Base-by-base conservation (phyloP, 2,797 vertebrate species). In the Gymnopithys bicolor region DNA sequence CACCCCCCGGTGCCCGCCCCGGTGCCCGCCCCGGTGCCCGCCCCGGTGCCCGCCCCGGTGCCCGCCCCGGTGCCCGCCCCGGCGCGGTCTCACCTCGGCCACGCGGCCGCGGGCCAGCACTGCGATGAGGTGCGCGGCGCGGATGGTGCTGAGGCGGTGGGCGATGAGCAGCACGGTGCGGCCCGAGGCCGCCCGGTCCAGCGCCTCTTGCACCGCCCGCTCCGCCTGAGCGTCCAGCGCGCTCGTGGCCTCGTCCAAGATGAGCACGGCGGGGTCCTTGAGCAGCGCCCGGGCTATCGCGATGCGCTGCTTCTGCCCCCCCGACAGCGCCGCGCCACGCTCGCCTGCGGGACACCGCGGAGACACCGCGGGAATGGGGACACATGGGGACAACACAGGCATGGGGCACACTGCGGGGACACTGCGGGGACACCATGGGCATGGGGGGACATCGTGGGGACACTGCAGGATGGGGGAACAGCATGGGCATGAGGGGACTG, bases 91-190 rank as follows among this genome's bases (percentile, higher is more conserved):
- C 91, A 99, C 99, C 99, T 99, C 99, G 1, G 97, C 98, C 84
- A 99, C 98, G 1, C 89, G 97, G 13, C 99, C 99, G 2, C 97
- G 98, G 71, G 98, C 98, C 97, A 99, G 98, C 84, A 99, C 99
- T 10, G 99, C 98, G 68, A 99, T 99, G 87, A 98, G 95, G 93
- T 99, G 98, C 0, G 99, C 99, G 1, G 94, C 97, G 9, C 98
- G 98, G n/a, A 99, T 98, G 43, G 99, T 99, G 97, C 99, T 99
- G 95, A 99, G 98, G 14, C 99, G 98, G 92, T 99, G 99, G 32
- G 99, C 99, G 9, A 99, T 99, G 96, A 99, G 98, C 46, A 99
- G 98, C 84, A 99, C 99, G 0, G 99, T 99, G 95, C 99, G 99
- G 45, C 99, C 99, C 0, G 92, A 66, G 3, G 97, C 98, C 6